Conservation (phyloP, 1,140 invertebrate genomes). For the Galendromus occidentalis region DNA sequence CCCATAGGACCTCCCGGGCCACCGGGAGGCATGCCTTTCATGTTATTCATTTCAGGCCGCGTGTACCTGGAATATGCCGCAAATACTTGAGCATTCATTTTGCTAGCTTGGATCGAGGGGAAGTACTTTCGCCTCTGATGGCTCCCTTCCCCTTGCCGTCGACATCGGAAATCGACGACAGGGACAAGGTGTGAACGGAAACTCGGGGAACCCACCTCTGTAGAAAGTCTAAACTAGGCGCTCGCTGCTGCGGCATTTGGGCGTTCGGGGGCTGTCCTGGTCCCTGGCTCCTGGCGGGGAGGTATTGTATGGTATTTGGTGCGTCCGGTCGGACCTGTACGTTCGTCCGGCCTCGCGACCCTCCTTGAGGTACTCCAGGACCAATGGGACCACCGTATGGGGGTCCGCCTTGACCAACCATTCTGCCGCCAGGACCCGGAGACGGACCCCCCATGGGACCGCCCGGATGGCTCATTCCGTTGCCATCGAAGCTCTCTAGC, state of each 20-base stretch:
- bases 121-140: too few species aligned
- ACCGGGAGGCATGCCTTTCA: conserved; percentile 25
- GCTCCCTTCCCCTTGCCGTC: neutral
- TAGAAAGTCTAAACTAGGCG: conserved; percentile 74
- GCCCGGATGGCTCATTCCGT: conserved; percentile 13
- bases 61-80: neutral
- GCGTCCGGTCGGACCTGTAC: conserved; percentile 71
- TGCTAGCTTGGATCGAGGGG: too few species aligned
- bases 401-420: conserved; percentile 36
- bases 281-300: conserved; percentile 66
- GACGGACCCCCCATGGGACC: conserved; percentile 20
- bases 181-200: neutral
- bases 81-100: too few species aligned
- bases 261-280: conserved; percentile 30
- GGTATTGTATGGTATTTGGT: conserved; percentile 91
- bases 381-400: conserved; percentile 2
- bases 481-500: conserved; percentile 13
- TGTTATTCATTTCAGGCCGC: conserved; percentile 13
- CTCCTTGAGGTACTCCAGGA: conserved; percentile 7
- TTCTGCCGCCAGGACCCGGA: conserved; percentile 29
- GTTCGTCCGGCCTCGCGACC: conserved; percentile 23
- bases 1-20: neutral
- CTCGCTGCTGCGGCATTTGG: conserved; percentile 38
- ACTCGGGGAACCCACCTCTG: conserved; percentile 35
- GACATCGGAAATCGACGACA: neutral